A percentile compares a stretch with the other conserved stretches of the same genome.
Conservation (phyloP, 1,140 invertebrate genomes). For the Diachasmimorpha longicaudata region DNA sequence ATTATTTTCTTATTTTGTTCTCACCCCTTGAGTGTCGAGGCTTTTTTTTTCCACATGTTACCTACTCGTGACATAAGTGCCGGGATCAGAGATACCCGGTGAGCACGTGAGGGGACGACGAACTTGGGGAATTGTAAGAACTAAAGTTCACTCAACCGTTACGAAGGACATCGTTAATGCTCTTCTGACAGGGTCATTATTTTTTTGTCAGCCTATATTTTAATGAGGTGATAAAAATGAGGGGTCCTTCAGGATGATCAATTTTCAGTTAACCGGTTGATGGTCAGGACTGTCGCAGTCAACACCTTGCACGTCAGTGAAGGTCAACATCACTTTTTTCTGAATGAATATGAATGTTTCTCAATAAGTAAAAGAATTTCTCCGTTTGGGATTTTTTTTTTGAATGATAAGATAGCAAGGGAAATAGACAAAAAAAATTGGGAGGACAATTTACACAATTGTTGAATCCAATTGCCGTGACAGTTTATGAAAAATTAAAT, state of each 20-base stretch:
- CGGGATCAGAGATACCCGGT: not conserved
- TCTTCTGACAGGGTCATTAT: not conserved
- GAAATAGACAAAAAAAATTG: not conserved
- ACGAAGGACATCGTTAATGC: not conserved
- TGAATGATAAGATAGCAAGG: too few relatives aligned
- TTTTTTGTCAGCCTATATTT: not conserved
- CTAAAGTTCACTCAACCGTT: not conserved
- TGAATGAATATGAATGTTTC: not conserved
- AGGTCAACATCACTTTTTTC: too few relatives aligned
- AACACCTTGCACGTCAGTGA: too few relatives aligned
- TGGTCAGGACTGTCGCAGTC: too few relatives aligned
- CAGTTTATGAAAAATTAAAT: not conserved
- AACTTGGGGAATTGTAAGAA: not conserved
- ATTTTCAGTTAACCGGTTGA: too few relatives aligned
- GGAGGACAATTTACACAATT: not conserved
- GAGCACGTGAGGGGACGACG: not conserved
- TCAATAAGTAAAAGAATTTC: too few relatives aligned
- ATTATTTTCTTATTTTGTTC: conserved; percentile 8
- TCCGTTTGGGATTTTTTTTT: too few relatives aligned
- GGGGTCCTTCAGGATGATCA: too few relatives aligned
- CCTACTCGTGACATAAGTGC: not conserved
- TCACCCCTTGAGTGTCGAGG: not conserved
- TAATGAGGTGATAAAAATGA: not conserved
- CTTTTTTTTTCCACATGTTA: not conserved
- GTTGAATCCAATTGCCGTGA: not conserved